These are phyloP conservation scores for Atrina japonica DNA, from an alignment of 2,888 invertebrate species.

Conservation along the genomic window DNA sequence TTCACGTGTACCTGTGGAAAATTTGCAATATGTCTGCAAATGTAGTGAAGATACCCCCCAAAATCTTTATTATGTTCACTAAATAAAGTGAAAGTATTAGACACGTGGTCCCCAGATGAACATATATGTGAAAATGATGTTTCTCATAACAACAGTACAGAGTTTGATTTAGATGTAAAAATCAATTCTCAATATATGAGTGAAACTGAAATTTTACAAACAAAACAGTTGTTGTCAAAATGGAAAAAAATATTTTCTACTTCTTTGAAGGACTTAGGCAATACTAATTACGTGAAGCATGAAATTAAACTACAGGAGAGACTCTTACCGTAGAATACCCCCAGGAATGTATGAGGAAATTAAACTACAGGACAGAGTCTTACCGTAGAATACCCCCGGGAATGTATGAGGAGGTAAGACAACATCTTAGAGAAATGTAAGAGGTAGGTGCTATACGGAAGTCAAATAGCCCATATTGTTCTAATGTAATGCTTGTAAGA, in stretches of 20 bases:
- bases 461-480: too few relatives aligned
- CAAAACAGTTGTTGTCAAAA: neutral
- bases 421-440: constrained; percentile 10
- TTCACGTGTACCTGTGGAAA: neutral
- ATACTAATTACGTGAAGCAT: neutral
- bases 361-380: constrained; percentile 9
- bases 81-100: neutral
- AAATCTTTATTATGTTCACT: neutral
- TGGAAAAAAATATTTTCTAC: constrained; percentile 5
- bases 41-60: neutral
- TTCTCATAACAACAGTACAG: too few relatives aligned
- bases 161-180: neutral
- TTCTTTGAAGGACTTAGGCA: neutral
- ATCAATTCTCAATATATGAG: neutral
- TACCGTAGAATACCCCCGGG: constrained; percentile 21
- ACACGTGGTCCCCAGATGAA: neutral
- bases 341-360: constrained; percentile 5
- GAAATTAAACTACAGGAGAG: constrained; percentile 8
- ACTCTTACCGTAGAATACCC: constrained; percentile 18
- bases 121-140: too few relatives aligned
- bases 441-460: constrained; percentile 7
- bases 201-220: neutral
- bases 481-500: too few relatives aligned
- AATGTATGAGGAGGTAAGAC: constrained; percentile 30
- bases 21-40: constrained; percentile 1